These are phyloP conservation scores for Brachionichthys hirsutus DNA, from an alignment of 2,113 vertebrate species.

Conservation along the genomic window DNA sequence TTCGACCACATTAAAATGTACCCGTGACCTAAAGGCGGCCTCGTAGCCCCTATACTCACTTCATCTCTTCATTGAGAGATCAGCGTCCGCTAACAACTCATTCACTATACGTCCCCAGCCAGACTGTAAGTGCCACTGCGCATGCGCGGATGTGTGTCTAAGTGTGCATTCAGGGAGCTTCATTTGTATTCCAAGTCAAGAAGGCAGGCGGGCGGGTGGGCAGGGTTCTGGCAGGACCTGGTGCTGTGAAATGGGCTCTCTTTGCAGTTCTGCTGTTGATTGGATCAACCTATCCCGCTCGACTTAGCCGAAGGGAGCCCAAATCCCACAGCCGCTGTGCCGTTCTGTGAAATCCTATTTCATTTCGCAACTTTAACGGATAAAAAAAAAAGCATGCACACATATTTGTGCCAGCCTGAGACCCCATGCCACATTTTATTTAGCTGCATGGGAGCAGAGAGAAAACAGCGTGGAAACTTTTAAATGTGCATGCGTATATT, in stretches of 20 bases:
- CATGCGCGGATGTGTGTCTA: conserved; percentile 56
- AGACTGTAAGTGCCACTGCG: conserved; percentile 46
- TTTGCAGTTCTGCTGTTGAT: conserved; percentile 72
- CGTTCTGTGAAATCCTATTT: conserved; percentile 78
- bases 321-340: conserved; percentile 71
- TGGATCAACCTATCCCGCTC: conserved; percentile 77
- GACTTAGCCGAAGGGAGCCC: conserved; percentile 72
- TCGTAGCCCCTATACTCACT: conserved; percentile 9
- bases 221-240: conserved; percentile 70
- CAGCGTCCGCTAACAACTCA: conserved; percentile 29
- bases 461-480: conserved; percentile 54
- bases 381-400: conserved; percentile 66
- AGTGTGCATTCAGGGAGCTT: conserved; percentile 69
- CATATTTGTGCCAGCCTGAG: conserved; percentile 54
- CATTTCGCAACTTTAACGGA: conserved; percentile 78
- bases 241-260: conserved; percentile 75
- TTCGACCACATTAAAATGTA: neutral
- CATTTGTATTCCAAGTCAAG: conserved; percentile 77
- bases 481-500: conserved; percentile 37
- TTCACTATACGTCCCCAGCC: conserved; percentile 39
- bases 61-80: conserved; percentile 26
- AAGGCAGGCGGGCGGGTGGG: conserved; percentile 65
- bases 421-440: conserved; percentile 63
- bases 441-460: conserved; percentile 47
- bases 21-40: neutral